These are phyloP conservation scores for Podarcis cretensis DNA, from an alignment of 2,113 vertebrate species.

Conservation along the genomic window DNA sequence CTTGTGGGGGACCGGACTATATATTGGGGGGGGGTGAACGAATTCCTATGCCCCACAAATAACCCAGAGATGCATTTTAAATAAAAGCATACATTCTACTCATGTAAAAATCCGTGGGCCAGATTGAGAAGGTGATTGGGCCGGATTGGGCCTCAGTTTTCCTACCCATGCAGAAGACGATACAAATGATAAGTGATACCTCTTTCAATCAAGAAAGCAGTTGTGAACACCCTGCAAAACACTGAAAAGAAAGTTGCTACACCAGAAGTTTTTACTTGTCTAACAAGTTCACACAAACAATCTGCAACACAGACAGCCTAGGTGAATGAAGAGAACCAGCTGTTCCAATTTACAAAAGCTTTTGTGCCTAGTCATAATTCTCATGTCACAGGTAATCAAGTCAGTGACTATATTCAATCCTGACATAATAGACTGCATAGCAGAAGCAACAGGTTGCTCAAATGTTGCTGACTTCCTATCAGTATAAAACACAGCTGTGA, in stretches of 20 bases:
- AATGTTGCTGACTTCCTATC: background rate
- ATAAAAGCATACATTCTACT: no score
- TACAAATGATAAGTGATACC: background rate
- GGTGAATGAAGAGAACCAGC: background rate
- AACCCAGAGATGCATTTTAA: no score
- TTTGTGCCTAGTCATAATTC: background rate
- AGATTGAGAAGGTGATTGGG: no score
- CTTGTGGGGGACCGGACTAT: no score
- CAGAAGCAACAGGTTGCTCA: background rate
- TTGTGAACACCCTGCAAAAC: background rate
- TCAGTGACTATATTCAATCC: background rate
- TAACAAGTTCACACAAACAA: background rate
- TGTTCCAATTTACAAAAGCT: background rate
- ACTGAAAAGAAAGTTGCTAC: background rate
- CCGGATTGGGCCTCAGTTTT: no score
- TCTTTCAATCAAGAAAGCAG: background rate
- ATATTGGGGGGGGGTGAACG: no score
- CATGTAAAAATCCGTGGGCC: no score
- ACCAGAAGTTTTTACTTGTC: background rate
- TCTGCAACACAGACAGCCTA: background rate
- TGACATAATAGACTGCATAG: background rate
- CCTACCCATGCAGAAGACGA: no score
- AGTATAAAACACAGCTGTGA: background rate
- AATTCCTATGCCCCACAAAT: no score
- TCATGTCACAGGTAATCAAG: background rate